Conservation (phyloP, 1,140 invertebrate species). For the Bombus haemorrhoidalis region DNA sequence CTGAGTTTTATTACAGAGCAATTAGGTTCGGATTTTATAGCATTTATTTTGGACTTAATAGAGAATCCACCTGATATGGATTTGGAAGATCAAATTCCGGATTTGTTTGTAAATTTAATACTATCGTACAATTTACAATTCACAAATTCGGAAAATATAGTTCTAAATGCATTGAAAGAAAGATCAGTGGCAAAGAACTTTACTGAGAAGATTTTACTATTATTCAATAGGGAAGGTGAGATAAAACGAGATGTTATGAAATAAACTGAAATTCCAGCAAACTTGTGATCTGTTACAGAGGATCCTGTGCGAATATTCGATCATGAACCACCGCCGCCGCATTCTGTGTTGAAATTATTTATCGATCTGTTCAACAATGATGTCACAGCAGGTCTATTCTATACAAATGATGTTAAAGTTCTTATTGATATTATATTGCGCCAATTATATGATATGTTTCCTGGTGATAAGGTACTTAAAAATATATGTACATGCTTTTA, state of each 20-base stretch:
- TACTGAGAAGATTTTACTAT: constrained; percentile 93
- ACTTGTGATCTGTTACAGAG: constrained; percentile 83
- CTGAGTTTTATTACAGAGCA: constrained; percentile 85
- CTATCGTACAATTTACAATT: constrained; percentile 96
- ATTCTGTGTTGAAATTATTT: constrained; percentile 94
- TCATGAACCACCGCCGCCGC: constrained; percentile 89
- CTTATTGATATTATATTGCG: constrained; percentile 95
- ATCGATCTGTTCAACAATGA: constrained; percentile 91
- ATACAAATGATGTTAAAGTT: constrained; percentile 96
- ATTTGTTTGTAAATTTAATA: constrained; percentile 91
- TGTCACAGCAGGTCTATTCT: constrained; percentile 92
- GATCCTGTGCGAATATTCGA: constrained; percentile 94
- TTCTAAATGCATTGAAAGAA: constrained; percentile 89
- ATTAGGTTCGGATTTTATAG: constrained; percentile 90
- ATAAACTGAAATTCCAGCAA: constrained; percentile 1
- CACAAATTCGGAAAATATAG: constrained; percentile 86
- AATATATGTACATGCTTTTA: not conserved
- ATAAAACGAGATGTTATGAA: not conserved
- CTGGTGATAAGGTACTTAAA: constrained; percentile 90
- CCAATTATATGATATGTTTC: constrained; percentile 92
- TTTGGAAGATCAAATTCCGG: constrained; percentile 90
- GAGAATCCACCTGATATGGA: constrained; percentile 90
- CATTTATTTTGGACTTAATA: constrained; percentile 90
- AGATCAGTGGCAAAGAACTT: constrained; percentile 91
- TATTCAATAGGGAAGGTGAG: constrained; percentile 95